A percentile compares a stretch with the other conserved stretches of the same genome.
Conservation (phyloP, 2,113 vertebrate genomes). For the Sciurus niger region DNA sequence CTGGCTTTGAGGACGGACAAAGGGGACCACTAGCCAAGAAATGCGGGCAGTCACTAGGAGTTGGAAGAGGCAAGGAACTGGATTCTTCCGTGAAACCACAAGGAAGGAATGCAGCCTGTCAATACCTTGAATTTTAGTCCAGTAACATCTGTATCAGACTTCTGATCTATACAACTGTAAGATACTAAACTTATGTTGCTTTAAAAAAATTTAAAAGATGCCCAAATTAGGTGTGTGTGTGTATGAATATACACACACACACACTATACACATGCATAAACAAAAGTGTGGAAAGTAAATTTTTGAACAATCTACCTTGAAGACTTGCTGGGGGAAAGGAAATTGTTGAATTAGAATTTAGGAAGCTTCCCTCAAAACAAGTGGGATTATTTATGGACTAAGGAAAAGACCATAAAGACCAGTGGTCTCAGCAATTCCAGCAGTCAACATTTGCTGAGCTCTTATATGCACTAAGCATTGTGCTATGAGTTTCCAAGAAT, state of each 20-base stretch:
- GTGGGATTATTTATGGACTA: neutral
- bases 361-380: neutral
- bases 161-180: neutral
- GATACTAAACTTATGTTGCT: neutral
- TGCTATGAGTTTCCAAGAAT: neutral
- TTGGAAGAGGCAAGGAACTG: neutral
- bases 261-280: neutral
- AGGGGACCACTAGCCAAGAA: neutral
- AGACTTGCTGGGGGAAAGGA: neutral
- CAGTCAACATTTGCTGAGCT: conserved; percentile 4
- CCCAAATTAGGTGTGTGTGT: neutral
- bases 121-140: neutral
- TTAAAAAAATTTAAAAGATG: conserved; percentile 5
- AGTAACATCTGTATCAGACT: neutral
- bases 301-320: neutral
- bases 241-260: neutral
- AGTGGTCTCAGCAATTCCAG: neutral
- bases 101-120: neutral
- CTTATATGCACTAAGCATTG: neutral
- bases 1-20: neutral
- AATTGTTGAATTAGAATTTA: conserved; percentile 11
- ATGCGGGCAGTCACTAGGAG: neutral
- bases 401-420: neutral
- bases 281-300: neutral
- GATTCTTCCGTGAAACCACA: neutral